Evolutionary conservation across 2,113 vertebrate species (phyloP).

Genomic region (Clarias gariepinus): DNA sequence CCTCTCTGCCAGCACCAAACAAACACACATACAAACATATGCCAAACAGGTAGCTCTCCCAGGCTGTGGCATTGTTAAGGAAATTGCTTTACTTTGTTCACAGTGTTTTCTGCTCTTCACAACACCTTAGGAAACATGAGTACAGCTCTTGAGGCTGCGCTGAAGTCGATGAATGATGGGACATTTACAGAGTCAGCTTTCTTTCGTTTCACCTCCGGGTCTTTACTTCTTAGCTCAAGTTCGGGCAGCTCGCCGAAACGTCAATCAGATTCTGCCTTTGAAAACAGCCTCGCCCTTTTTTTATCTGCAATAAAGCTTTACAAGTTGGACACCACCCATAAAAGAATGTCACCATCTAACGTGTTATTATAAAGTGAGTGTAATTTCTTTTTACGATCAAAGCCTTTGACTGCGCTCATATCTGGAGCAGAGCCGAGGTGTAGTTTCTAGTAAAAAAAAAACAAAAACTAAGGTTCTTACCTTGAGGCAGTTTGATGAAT

Average conservation of each 20-base stretch:
- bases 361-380: background rate
- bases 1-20: background rate
- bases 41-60: background rate
- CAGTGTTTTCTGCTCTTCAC: constrained; percentile 38
- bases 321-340: background rate
- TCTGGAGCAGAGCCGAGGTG: background rate
- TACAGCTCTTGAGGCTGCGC: background rate
- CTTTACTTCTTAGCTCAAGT: constrained; percentile 15
- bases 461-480: background rate
- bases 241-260: constrained; percentile 29
- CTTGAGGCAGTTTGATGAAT: background rate
- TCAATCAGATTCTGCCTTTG: constrained; percentile 23
- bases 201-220: background rate
- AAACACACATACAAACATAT: too few relatives aligned
- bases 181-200: constrained; percentile 22
- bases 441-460: background rate
- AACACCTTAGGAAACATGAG: background rate
- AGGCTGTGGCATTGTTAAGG: constrained; percentile 39
- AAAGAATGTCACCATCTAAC: background rate
- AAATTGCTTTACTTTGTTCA: constrained; percentile 44
- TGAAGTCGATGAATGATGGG: constrained; percentile 37
- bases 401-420: background rate
- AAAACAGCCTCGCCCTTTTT: constrained; percentile 4
- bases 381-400: background rate
- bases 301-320: background rate